phyloP scores from a whole-genome alignment of 2,113 vertebrate species.

The Corythornis madagascariensis region DNA sequence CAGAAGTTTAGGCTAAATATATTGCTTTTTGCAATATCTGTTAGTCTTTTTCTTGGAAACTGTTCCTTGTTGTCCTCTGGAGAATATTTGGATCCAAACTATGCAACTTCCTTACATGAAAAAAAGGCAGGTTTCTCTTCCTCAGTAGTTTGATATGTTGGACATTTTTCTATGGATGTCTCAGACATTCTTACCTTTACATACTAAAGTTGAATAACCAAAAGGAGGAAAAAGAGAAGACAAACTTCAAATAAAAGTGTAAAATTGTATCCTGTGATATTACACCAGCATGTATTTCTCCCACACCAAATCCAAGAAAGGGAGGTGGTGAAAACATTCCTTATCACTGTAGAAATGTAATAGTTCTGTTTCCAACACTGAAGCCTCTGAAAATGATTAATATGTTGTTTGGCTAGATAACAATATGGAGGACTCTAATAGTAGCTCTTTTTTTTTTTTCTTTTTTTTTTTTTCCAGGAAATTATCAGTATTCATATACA shows the following conservation, averaged over 20 bases:
- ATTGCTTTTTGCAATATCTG: background rate
- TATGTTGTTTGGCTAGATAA: background rate
- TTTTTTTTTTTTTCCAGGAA: background rate
- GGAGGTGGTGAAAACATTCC: background rate
- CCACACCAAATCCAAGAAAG: background rate
- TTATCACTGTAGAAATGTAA: background rate
- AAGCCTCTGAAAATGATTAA: background rate
- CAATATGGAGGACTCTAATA: background rate
- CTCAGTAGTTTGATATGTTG: background rate
- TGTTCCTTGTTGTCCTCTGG: background rate
- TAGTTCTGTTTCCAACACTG: background rate
- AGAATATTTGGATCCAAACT: background rate
- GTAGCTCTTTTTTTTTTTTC: background rate
- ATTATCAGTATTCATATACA: background rate
- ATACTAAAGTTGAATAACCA: background rate
- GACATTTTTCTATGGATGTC: background rate
- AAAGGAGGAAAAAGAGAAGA: background rate
- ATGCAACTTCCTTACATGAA: background rate
- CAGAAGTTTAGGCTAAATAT: background rate
- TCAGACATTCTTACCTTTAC: background rate
- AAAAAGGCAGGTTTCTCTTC: background rate
- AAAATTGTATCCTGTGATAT: background rate
- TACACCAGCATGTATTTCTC: background rate
- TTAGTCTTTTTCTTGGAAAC: background rate
- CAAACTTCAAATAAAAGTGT: background rate